Evolutionary conservation across 2,888 invertebrate genomes (phyloP), one percentile per base, ranked within the genome.

Genomic region (Drosophila histrio): DNA sequence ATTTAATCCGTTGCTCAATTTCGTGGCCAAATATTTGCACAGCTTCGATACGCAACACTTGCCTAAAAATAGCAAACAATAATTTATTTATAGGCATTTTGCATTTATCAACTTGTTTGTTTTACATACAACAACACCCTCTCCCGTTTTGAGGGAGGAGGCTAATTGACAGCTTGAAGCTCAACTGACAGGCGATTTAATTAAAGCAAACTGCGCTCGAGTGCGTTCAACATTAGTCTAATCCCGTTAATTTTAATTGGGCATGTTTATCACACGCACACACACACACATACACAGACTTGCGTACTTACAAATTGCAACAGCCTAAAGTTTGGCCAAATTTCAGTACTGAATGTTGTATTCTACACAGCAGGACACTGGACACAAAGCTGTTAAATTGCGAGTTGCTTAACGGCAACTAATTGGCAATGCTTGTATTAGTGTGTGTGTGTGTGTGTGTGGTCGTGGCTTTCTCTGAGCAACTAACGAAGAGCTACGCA

Each of bases 211-310:
- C 69, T 82, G 69, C 72, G 79, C 86, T 79, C 83, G 79, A 86
- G 83, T 85, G 70, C 79, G 79, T 54, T 60, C 53, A 41, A 69
- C 64, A 62, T 72, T 69, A 64, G 62, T 50, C 65, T 80, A 84
- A 83, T 80, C 86, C 79, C 67, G 78, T 84, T 88, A 72, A 78
- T 76, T 88, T 77, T 86, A 84, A 88, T 84, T 84, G 83, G 68
- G 36, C 69, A 69, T 79, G 79, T 82, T 82, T 79, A 81, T 79
- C 86, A 56, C 64, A 79, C 59, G 50, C 41, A 43, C 44, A 68
- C 50, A 60, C 44, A 44, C 46, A 69, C 39, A 38, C 7, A 39
- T 13, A 47, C 19, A 54, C 39, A 41, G 34, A 67, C 30, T n/a
- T 46, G 41, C 59, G 19, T 53, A 56, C 36, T 21, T 44, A 41